Conservation (phyloP, 2,888 invertebrate genomes). For the Parnassius glacialis region DNA sequence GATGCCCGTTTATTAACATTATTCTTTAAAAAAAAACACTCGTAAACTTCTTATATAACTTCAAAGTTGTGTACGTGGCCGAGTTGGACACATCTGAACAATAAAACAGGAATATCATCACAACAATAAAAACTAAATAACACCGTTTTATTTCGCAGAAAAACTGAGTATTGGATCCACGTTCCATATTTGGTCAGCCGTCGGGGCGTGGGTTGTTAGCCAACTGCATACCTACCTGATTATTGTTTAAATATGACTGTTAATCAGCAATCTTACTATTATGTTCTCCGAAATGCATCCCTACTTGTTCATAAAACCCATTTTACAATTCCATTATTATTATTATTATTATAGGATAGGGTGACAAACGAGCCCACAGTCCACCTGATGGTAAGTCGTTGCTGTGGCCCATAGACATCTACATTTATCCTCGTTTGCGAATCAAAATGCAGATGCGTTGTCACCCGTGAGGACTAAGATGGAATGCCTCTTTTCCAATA, state of each 20-base stretch:
- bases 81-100: conserved; percentile 2
- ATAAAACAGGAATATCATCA: no score
- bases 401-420: no score
- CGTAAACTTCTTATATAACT: no score
- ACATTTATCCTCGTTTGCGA: no score
- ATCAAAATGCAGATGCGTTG: no score
- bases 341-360: no score
- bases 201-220: conserved; percentile 18
- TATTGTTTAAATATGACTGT: conserved; percentile 8
- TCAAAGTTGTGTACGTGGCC: background rate
- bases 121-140: background rate
- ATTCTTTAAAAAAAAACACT: no score
- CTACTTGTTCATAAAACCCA: conserved; percentile 11
- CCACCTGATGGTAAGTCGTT: no score
- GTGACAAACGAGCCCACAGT: no score
- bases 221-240: conserved; percentile 11
- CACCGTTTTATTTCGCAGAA: conserved; percentile 11
- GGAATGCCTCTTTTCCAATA: no score
- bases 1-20: no score
- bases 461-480: no score
- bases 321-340: conserved; percentile 7
- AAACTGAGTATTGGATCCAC: conserved; percentile 11
- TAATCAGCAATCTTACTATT: conserved; percentile 16
- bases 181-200: conserved; percentile 14
- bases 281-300: conserved; percentile 24